Conservation (phyloP, 2,888 invertebrate genomes). For the Antheraea assamensis region DNA sequence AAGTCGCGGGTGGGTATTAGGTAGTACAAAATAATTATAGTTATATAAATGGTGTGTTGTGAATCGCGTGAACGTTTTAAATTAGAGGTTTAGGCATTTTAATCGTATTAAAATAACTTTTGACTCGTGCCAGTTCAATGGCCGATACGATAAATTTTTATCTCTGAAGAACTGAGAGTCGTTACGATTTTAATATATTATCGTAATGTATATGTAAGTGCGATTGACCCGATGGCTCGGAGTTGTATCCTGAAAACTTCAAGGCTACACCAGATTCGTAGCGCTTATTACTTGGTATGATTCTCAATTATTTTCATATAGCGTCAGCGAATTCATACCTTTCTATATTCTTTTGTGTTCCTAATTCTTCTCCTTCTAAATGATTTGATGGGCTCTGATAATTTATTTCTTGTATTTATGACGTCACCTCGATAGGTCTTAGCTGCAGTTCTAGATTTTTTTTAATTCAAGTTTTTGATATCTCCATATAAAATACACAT, state of each 20-base stretch:
- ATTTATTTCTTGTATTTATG: too few relatives aligned
- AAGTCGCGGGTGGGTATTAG: too few relatives aligned
- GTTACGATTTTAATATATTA: not conserved
- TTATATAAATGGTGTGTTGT: too few relatives aligned
- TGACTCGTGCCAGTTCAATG: slow-evolving; percentile 7
- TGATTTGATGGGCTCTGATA: too few relatives aligned
- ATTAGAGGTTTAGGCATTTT: not conserved
- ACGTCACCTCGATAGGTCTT: too few relatives aligned
- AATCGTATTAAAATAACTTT: not conserved
- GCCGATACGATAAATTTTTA: slow-evolving; percentile 10
- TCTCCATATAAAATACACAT: too few relatives aligned
- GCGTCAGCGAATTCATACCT: too few relatives aligned
- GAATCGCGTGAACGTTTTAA: not conserved
- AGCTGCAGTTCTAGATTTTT: too few relatives aligned
- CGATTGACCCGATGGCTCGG: not conserved
- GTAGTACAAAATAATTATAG: too few relatives aligned
- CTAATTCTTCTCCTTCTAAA: too few relatives aligned
- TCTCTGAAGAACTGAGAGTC: not conserved
- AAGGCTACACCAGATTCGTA: not conserved
- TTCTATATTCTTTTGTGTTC: too few relatives aligned
- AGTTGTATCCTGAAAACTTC: not conserved
- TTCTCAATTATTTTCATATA: not conserved
- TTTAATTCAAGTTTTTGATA: too few relatives aligned
- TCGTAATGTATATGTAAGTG: not conserved
- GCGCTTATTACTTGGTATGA: not conserved